Evolutionary conservation across 2,797 vertebrate genomes (phyloP).

Genomic region (Atherinosoma microstoma): DNA sequence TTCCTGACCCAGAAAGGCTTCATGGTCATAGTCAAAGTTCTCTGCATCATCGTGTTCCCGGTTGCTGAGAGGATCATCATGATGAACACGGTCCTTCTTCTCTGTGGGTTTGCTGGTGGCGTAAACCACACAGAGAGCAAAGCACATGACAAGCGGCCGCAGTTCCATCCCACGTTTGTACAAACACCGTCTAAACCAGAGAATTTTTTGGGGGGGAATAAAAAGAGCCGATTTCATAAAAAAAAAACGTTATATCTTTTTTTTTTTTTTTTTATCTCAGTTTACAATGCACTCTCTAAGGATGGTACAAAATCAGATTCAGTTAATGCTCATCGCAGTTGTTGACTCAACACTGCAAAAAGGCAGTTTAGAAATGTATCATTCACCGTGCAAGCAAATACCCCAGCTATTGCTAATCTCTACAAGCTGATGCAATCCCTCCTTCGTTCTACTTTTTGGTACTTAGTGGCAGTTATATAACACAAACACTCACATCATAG

Average conservation of each 20-base stretch:
- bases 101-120: slow-evolving; percentile 93
- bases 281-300: not conserved
- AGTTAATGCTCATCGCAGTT: not conserved
- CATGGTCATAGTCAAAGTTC: slow-evolving; percentile 98
- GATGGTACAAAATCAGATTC: not conserved
- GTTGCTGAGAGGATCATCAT: slow-evolving; percentile 91
- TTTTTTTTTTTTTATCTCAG: not conserved
- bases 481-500: not conserved
- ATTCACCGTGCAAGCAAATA: slow-evolving; percentile 29
- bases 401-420: slow-evolving; percentile 13
- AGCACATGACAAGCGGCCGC: slow-evolving; percentile 86
- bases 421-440: slow-evolving; percentile 34
- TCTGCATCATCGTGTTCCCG: slow-evolving; percentile 89
- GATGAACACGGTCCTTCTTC: slow-evolving; percentile 93
- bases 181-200: slow-evolving; percentile 22
- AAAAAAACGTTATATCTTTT: too few relatives aligned
- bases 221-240: not conserved
- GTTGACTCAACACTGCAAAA: slow-evolving; percentile 4
- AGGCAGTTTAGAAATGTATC: slow-evolving; percentile 4
- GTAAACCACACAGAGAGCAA: slow-evolving; percentile 87
- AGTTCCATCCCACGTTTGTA: slow-evolving; percentile 81
- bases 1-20: slow-evolving; percentile 95
- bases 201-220: not conserved
- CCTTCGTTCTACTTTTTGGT: slow-evolving; percentile 3
- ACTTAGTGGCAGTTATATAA: not conserved